Percentiles rank a stretch among this genome's conserved stretches.
These are phyloP conservation scores for Phortica variegata DNA, from an alignment of 1,140 invertebrate species.

Conservation along the genomic window DNA sequence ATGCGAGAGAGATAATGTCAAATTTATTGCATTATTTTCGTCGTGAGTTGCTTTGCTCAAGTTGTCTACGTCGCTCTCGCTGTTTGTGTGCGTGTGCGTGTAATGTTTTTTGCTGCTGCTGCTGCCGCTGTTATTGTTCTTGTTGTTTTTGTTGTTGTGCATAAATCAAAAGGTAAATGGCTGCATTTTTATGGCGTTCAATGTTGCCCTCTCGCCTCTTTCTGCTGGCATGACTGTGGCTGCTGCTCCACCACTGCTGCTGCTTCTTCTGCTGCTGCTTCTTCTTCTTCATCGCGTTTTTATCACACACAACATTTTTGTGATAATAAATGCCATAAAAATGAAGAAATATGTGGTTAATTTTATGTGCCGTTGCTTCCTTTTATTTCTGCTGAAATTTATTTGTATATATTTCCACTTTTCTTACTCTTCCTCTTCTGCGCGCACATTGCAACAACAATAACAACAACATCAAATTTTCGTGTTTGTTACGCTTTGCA, in stretches of 20 bases:
- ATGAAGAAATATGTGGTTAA: slow-evolving; percentile 55
- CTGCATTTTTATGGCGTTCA: slow-evolving; percentile 45
- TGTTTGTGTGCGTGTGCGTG: slow-evolving; percentile 19
- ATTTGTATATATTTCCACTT: slow-evolving; percentile 47
- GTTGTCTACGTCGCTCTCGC: slow-evolving; percentile 14
- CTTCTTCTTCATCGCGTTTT: slow-evolving; percentile 42
- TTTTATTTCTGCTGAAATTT: slow-evolving; percentile 45
- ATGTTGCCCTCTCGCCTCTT: too few species aligned
- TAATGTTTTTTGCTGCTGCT: neutral
- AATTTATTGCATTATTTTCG: slow-evolving; percentile 52
- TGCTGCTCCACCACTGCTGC: neutral
- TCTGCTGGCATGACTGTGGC: slow-evolving; percentile 30
- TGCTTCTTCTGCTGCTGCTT: slow-evolving; percentile 28
- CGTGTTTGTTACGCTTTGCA: slow-evolving; percentile 15
- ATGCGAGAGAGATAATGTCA: slow-evolving; percentile 40
- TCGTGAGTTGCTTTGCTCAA: slow-evolving; percentile 25
- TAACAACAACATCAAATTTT: too few species aligned
- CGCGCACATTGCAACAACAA: too few species aligned
- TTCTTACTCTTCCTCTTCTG: too few species aligned
- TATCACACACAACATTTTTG: slow-evolving; percentile 54
- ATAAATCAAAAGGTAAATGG: slow-evolving; percentile 55
- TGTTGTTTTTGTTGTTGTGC: slow-evolving; percentile 32
- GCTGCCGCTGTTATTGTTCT: slow-evolving; percentile 4
- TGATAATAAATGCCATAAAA: slow-evolving; percentile 55
- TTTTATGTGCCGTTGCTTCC: slow-evolving; percentile 41